Base-by-base conservation (phyloP, 1,140 invertebrate genomes). In the Bombus sylvicola region DNA sequence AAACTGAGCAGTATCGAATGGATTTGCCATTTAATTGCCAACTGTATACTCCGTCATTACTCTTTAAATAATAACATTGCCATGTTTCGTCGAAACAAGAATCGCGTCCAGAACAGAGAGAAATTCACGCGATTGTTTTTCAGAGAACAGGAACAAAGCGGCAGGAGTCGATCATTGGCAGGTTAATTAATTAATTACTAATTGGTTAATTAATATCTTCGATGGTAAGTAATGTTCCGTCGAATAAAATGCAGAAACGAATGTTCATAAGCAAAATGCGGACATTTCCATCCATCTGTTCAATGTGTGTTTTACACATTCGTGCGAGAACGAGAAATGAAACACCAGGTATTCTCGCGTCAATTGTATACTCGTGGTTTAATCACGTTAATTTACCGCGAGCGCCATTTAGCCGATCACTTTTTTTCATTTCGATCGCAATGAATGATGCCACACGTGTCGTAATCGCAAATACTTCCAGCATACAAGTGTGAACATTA, bases 61-160 rank as follows among this genome's bases (percentile, higher is more conserved):
- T 73, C n/a, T 43, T 74, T 64, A 62, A 82, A 59, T 39, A 74
- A 81, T 81, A 73, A 59, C 69, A 53, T 18, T 62, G 13, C 34
- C 25, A 39, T 13, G 25, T 31, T 18, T 4, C 31, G 18, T 5
- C 13, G 12, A 41, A 43, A 10, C 34, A 2, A 31, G n/a, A 31
- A 31, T 31, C n/a, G 64, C 15, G 15, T 31, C 13, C 5, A 18
- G 31, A 34, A 66, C 28, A 34, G 64, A 62, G 59, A 13, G 28
- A 62, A 62, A 62, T 62, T 62, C 28, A n/a, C 10, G 10, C 15
- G 25, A 9, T 43, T 25, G 3, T 15, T 22, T 43, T 13, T 4
- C 34, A 25, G 2, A 9, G 18, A 12, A 22, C 2, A 34, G 31
- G 18, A 34, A 68, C 13, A 76, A 53, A n/a, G 9, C 34, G 43